These are phyloP conservation scores for Ailuropoda melanoleuca DNA, from an alignment of 2,113 vertebrate species.

Conservation along the genomic window DNA sequence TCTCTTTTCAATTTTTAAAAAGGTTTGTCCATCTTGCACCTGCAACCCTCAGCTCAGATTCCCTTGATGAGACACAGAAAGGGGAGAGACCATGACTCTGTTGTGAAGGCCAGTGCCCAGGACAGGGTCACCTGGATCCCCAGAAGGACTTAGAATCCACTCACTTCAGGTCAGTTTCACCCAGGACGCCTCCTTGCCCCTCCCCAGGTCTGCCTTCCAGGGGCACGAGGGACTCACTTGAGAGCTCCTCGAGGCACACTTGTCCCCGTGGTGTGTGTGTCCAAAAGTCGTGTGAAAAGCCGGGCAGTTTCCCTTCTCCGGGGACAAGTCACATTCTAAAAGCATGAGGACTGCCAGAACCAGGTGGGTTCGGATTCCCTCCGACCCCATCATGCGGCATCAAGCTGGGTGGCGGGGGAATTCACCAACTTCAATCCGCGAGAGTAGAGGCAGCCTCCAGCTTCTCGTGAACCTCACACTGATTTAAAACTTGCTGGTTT, in stretches of 20 bases:
- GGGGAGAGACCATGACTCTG: not conserved
- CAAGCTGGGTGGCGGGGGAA: no score
- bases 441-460: rapidly evolving
- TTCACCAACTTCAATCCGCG: rapidly evolving
- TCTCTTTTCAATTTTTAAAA: not conserved
- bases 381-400: rapidly evolving
- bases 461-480: not conserved
- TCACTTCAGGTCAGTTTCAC: not conserved
- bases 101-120: not conserved
- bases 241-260: not conserved
- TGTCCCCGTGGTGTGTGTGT: rapidly evolving
- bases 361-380: no score
- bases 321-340: not conserved
- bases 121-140: not conserved
- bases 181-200: not conserved
- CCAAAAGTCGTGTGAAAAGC: not conserved
- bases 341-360: not conserved
- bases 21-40: not conserved
- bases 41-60: not conserved
- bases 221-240: not conserved
- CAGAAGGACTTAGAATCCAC: no score
- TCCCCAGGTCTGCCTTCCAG: not conserved
- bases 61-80: not conserved
- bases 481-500: not conserved
- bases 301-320: not conserved